Conservation (phyloP, 2,888 invertebrate genomes). For the Agonopterix alstromeriana region DNA sequence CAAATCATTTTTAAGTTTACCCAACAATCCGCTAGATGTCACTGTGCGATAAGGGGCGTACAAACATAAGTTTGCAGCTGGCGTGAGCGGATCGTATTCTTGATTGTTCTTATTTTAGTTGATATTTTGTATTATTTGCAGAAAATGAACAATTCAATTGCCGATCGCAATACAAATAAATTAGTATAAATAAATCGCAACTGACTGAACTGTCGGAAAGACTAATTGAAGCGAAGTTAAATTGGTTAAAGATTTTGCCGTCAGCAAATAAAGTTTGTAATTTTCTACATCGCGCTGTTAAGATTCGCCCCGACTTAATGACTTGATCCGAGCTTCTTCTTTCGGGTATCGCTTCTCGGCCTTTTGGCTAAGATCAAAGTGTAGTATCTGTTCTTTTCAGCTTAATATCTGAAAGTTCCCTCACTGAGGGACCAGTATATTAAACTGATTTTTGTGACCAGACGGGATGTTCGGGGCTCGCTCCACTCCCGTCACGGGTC, state of each 20-base stretch:
- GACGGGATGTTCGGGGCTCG: constrained; percentile 13
- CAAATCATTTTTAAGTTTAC: no score
- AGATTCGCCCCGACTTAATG: background rate
- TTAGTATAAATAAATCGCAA: no score
- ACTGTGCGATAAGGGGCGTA: no score
- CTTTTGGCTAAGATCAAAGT: constrained; percentile 14
- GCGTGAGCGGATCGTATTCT: no score
- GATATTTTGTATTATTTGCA: no score
- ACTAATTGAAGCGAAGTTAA: background rate
- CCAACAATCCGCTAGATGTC: no score
- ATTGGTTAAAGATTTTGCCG: background rate
- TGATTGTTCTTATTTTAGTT: no score
- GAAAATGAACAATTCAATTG: no score
- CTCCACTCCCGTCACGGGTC: constrained; percentile 14
- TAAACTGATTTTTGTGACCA: constrained; percentile 13
- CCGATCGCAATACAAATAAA: no score
- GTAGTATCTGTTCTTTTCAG: constrained; percentile 15
- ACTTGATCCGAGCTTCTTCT: background rate
- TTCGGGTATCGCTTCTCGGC: constrained; percentile 10
- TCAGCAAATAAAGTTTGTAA: background rate
- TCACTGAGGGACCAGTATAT: constrained; percentile 14
- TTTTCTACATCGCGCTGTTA: constrained; percentile 1
- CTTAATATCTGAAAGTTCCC: constrained; percentile 14
- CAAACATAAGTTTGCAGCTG: no score
- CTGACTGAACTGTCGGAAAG: no score